phyloP scores from a whole-genome alignment of 1,140 invertebrate species.

The Temnothorax longispinosus region DNA sequence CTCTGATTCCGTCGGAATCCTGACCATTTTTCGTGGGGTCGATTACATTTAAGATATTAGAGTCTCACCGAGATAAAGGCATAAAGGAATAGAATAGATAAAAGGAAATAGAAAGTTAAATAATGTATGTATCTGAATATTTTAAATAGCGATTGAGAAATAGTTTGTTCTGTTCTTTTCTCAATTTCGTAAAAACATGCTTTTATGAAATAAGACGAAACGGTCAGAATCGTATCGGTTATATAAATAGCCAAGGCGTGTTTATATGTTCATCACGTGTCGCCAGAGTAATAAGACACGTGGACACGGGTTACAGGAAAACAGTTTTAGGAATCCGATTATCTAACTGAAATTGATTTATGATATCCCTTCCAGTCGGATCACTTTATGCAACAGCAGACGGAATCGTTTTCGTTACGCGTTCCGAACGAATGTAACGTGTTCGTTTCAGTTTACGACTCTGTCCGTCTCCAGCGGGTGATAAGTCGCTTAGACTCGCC shows the following conservation, averaged over 20 bases:
- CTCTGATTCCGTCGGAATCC: too few species aligned
- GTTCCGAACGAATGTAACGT: conserved; percentile 33
- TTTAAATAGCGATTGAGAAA: not conserved
- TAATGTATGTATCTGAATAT: too few species aligned
- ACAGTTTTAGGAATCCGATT: conserved; percentile 37
- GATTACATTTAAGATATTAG: too few species aligned
- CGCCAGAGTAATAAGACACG: not conserved
- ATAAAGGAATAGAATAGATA: too few species aligned
- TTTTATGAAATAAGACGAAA: not conserved
- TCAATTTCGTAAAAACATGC: not conserved
- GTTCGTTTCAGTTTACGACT: conserved; percentile 56
- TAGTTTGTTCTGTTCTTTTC: not conserved
- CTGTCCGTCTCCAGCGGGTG: conserved; percentile 9
- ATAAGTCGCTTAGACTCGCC: conserved; percentile 47
- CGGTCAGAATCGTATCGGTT: not conserved
- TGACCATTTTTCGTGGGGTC: too few species aligned
- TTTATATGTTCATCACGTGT: not conserved
- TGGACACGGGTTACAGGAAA: conserved; percentile 1
- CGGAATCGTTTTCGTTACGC: conserved; percentile 32
- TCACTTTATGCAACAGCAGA: conserved; percentile 30
- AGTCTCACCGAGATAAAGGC: too few species aligned
- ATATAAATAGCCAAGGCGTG: not conserved
- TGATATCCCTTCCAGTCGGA: not conserved
- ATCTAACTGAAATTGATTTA: conserved; percentile 31
- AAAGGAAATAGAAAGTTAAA: too few species aligned